These are phyloP conservation scores for Bombus consobrinus DNA, from an alignment of 1,140 invertebrate genomes.

Conservation along the genomic window DNA sequence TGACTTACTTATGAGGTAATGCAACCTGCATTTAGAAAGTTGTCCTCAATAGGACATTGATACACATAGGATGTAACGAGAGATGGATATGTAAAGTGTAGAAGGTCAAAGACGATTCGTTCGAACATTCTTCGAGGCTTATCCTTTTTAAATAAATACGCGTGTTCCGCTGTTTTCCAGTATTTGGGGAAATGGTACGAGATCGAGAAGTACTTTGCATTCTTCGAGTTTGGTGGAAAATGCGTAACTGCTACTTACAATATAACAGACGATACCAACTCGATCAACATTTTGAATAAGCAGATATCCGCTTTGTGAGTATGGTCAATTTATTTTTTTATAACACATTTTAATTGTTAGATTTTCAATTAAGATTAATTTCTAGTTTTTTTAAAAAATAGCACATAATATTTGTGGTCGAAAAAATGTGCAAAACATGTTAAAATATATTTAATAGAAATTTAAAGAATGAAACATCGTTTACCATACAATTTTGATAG, in stretches of 20 bases:
- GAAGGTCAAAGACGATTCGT: background rate
- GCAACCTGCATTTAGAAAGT: constrained; percentile 56
- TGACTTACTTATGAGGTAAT: constrained; percentile 44
- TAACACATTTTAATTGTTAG: background rate
- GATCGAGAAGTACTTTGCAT: constrained; percentile 89
- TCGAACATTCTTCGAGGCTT: background rate
- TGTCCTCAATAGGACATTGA: constrained; percentile 44
- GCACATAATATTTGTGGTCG: background rate
- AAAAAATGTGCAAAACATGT: background rate
- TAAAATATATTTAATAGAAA: no score
- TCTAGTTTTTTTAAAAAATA: background rate
- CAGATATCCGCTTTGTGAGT: constrained; percentile 86
- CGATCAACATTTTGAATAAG: constrained; percentile 86
- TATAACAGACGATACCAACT: constrained; percentile 83
- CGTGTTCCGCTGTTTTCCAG: constrained; percentile 78
- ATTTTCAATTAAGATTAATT: background rate
- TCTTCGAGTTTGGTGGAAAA: constrained; percentile 89
- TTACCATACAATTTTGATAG: no score
- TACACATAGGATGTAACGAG: constrained; percentile 21
- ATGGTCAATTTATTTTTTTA: constrained; percentile 13
- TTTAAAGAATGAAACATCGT: no score
- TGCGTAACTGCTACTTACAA: constrained; percentile 89
- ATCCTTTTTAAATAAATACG: background rate
- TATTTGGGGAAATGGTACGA: constrained; percentile 92
- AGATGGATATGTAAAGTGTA: background rate